Base-by-base conservation (phyloP, 2,797 vertebrate genomes). In the Microhierax caerulescens region DNA sequence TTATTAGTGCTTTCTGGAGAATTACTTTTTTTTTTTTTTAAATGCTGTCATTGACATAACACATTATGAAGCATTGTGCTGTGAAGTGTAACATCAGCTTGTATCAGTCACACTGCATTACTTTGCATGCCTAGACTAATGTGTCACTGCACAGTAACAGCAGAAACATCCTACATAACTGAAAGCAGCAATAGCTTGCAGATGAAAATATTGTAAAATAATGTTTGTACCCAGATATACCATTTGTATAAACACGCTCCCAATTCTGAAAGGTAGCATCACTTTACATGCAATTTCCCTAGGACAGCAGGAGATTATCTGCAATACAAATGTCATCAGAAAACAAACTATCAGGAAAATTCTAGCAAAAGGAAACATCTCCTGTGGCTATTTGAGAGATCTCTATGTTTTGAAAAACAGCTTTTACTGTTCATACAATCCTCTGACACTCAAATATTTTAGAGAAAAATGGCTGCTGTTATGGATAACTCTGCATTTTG, bases 51-150 rank as follows among this genome's bases (percentile, higher is more conserved):
- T 95, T 96, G 96, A 95, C 96, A 90, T 94, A 94, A 94, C 90
- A 65, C 79, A 88, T 94, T 87, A 95, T 85, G 95, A 97, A 96
- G 76, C 80, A 43, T 61, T 97, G 94, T 87, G 94, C 94, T 94
- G 63, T 93, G 95, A 97, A 96, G 94, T 91, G 95, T 95, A 97
- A 95, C 95, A 95, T 97, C 97, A 96, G 96, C 95, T 97, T 97
- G 95, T 95, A 93, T 96, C 94, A 97, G 94, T 97, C 97, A 97
- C 95, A 92, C 63, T 82, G 87, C 90, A 95, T 97, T 95, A 97
- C 79, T 93, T 81, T 91, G 78, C 63, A 67, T 83, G 93, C 81
- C 70, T 61, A 75, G 64, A 68, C 64, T 95, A 48, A 96, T 67
- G 92, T 88, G 89, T 64, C 68, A 53, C 67, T 78, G 74, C 78